These are phyloP conservation scores for Dryadula phaetusa DNA, from an alignment of 2,888 invertebrate species.

Conservation along the genomic window DNA sequence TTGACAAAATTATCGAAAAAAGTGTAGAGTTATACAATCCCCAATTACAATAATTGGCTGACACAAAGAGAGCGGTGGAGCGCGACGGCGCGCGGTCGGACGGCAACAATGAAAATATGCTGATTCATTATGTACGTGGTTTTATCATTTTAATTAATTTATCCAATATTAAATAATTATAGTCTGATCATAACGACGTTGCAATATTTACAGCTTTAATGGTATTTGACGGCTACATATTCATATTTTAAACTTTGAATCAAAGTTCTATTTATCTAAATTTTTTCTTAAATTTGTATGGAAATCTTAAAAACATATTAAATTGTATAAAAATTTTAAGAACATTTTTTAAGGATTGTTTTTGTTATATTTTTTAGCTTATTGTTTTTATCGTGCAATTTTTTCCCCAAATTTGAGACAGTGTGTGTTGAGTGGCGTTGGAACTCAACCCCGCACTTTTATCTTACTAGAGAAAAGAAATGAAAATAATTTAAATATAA, in stretches of 20 bases:
- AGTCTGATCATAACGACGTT: background rate
- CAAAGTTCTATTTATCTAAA: background rate
- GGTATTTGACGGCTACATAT: background rate
- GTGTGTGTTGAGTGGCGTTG: too few species aligned
- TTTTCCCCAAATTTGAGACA: too few species aligned
- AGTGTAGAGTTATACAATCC: slow-evolving; percentile 7
- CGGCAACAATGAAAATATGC: slow-evolving; percentile 19
- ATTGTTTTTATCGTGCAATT: too few species aligned
- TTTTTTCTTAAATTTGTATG: too few species aligned
- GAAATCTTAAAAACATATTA: too few species aligned
- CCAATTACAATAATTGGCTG: slow-evolving; percentile 34
- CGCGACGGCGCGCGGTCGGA: slow-evolving; percentile 8
- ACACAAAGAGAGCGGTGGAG: slow-evolving; percentile 21
- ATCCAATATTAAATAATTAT: background rate
- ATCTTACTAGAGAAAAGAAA: too few species aligned
- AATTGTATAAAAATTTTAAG: too few species aligned
- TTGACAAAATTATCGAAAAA: slow-evolving; percentile 3
- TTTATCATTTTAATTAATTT: slow-evolving; percentile 17
- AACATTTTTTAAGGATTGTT: too few species aligned
- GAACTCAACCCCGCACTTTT: too few species aligned
- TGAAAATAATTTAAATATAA: too few species aligned
- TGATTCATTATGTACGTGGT: slow-evolving; percentile 20
- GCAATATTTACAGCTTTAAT: background rate
- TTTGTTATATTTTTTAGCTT: too few species aligned
- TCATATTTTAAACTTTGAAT: background rate